Evolutionary conservation across 2,113 vertebrate species (phyloP), one percentile per base, ranked within the genome.

Genomic region (Terrapene triunguis): DNA sequence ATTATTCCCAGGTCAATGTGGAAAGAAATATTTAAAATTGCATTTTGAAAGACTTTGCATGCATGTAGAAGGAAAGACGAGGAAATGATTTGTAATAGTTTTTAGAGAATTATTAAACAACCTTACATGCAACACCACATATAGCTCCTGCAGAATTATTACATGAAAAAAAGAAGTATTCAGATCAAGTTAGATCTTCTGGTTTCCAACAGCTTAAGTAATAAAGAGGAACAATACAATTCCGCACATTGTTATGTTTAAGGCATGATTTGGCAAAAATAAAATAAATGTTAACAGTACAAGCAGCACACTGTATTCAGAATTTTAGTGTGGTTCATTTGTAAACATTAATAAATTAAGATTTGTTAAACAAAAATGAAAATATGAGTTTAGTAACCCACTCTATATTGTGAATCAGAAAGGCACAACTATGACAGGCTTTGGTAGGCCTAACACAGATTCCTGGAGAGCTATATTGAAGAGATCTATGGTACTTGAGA

Each of bases 241-340:
- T 54, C 25, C 1, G 3, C 54, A 21, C 72, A 80, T 55, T 51
- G 32, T 32, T 14, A 69, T 19, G 14, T 57, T 4, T 82, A 85
- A 82, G 87, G 19, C 1, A 29, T 78, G 84, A 12, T 24, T 80
- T 84, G 51, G 76, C 8, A 53, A 85, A n/a, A 21, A 5, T 57
- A 2, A 21, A 50, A 76, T 10, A 74, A 76, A 88, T 89, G 17
- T 2, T 42, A 91, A 79, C 29, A 44, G 1, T n/a, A 2, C 3
- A 16, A 4, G 29, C 5, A 85, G 38, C 1, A 29, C 1, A 88
- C 22, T 1, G 4, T 79, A 80, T 55, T 16, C 0, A 12, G n/a
- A 44, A 83, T 69, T 91, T 69, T 47, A 85, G 6, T 25, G 57
- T 24, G 2, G 3, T 81, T 3, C 0, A 89, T 24, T 11, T 57